Evolutionary conservation across 2,888 invertebrate genomes (phyloP), one percentile per base, ranked within the genome.

Genomic region (Carpatolechia fugitivella): DNA sequence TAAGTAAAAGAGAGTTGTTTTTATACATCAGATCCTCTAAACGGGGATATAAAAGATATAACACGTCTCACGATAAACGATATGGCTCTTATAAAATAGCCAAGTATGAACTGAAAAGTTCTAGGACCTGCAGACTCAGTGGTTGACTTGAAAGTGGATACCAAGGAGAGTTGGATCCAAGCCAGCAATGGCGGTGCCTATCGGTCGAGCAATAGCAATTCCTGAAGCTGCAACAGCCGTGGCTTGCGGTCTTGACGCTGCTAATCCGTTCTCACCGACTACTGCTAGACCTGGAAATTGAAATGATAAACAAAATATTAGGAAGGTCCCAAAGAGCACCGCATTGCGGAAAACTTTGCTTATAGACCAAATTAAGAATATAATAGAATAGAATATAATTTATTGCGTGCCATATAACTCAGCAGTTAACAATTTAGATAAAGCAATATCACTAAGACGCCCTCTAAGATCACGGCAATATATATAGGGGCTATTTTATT

Each of bases 151-250:
- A 20, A 18, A 41, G 8, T 14, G n/a, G 14, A 14, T 36, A n/a
- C 14, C 36, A 36, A 90, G 66, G 0, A 47, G 6, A 0, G 64
- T 1, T 0, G 93, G 93, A 56, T 92, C 90, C 0, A 95, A 84
- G 1, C 95, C 95, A 1, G 95, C 95, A 33, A 95, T 93, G 5
- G 95, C 95, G 0, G 95, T 95, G 18, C 92, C 95, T 0, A 94
- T 90, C 0, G 95, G 95, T 3, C 92, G 88, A 0, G 95, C 93
- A 3, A 95, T 85, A 0, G 95, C 95, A 7, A 94, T 76, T 0
- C 95, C 95, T 40, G 92, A 92, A 0, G 92, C 90, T 0, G 95
- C 95, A 0, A 95, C 91, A 0, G 95, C 95, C 0, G 94, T 94
- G 0, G 92, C 95, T 44, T 92, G 80, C 0, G 95, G 95, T 61